These are phyloP conservation scores for Clarias macrocephalus DNA, from an alignment of 2,113 vertebrate species.

Conservation along the genomic window DNA sequence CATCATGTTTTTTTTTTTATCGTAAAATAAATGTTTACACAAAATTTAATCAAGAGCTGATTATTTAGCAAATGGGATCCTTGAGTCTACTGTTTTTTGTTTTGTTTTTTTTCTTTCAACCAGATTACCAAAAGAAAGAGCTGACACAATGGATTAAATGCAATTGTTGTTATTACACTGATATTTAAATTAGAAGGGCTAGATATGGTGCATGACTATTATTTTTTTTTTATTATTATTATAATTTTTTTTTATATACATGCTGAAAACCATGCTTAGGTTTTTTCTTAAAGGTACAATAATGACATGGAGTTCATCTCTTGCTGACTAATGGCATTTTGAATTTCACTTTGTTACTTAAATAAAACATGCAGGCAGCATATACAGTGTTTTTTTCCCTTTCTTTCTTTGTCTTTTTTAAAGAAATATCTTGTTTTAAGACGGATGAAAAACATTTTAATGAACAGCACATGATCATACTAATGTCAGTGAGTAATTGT, in stretches of 20 bases:
- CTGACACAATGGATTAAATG: no score
- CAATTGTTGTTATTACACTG: not conserved
- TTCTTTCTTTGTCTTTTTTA: no score
- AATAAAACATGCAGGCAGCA: not conserved
- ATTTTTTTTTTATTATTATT: no score
- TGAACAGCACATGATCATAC: not conserved
- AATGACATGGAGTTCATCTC: not conserved
- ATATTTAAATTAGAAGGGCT: not conserved
- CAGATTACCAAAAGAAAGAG: not conserved
- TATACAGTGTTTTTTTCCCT: not conserved
- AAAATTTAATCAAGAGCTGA: not conserved
- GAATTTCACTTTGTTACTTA: not conserved
- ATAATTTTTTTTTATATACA: not conserved
- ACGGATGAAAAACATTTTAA: not conserved
- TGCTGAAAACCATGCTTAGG: not conserved
- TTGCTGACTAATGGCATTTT: not conserved
- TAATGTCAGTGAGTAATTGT: not conserved
- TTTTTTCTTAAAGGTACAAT: not conserved
- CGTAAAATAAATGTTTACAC: not conserved
- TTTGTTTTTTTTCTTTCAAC: not conserved
- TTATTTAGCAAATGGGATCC: not conserved
- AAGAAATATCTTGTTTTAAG: not conserved
- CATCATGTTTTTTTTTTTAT: not conserved
- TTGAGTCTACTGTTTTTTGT: not conserved
- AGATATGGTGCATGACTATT: not conserved